A percentile compares a stretch with the other conserved stretches of the same genome.
phyloP scores from a whole-genome alignment of 1,140 invertebrate genomes.

The Sesamia nonagrioides region DNA sequence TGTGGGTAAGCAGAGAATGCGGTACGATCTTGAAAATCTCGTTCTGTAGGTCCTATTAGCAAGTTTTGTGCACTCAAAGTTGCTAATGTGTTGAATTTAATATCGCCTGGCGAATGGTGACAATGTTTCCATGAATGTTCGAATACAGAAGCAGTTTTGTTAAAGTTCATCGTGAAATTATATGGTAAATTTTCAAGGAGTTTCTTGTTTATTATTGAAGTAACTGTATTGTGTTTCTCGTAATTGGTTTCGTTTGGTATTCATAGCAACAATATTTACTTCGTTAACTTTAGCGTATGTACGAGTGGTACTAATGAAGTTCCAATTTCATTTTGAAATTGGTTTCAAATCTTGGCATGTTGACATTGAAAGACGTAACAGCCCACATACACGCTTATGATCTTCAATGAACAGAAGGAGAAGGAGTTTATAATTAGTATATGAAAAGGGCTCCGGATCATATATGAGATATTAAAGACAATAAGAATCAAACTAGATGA shows the following conservation, averaged over 20 bases:
- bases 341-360: neutral
- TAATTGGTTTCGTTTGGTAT: neutral
- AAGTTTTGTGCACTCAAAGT: conserved; percentile 26
- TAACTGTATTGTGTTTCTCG: neutral
- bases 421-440: neutral
- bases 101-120: conserved; percentile 4
- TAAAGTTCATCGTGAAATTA: neutral
- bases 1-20: conserved; percentile 50
- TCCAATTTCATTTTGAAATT: neutral
- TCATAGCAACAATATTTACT: too few species aligned
- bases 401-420: neutral
- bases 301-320: neutral
- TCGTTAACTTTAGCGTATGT: too few species aligned
- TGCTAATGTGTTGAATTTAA: conserved; percentile 23
- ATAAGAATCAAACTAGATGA: neutral
- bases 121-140: neutral
- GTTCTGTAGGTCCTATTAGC: conserved; percentile 36
- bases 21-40: conserved; percentile 52
- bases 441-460: neutral
- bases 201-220: neutral
- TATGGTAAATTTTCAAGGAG: neutral
- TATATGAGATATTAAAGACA: neutral
- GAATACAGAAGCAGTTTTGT: neutral
- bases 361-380: neutral
- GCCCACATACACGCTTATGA: neutral